Percentiles rank a stretch among this genome's conserved stretches.
Conservation (phyloP, 2,797 vertebrate genomes). For the Phoeniculus purpureus region DNA sequence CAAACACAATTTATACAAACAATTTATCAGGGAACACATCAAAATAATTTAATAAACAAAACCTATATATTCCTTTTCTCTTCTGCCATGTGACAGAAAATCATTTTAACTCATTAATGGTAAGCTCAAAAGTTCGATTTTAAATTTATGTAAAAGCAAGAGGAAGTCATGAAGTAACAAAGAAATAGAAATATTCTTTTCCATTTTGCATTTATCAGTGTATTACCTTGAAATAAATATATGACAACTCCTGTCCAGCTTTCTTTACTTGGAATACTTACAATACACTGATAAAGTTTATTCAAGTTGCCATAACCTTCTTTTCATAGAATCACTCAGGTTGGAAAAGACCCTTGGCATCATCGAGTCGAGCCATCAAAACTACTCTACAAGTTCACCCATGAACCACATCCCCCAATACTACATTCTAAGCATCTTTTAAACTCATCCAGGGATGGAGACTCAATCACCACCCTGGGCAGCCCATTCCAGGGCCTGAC, state of each 20-base stretch:
- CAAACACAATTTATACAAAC: conserved; percentile 42
- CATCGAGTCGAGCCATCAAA: too few relatives aligned
- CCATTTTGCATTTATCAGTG: neutral
- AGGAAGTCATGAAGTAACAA: conserved; percentile 2
- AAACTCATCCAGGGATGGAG: too few relatives aligned
- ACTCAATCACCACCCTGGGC: too few relatives aligned
- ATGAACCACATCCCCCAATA: too few relatives aligned
- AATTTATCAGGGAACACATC: conserved; percentile 41
- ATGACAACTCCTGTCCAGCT: neutral
- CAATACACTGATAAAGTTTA: neutral
- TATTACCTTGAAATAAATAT: neutral
- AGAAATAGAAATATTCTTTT: neutral
- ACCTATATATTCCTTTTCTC: conserved; percentile 9
- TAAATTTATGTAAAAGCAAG: conserved; percentile 21
- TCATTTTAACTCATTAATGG: conserved; percentile 45
- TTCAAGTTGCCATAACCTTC: neutral
- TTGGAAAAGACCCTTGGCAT: too few relatives aligned
- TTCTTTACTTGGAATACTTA: neutral
- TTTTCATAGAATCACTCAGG: too few relatives aligned
- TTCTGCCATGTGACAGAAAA: conserved; percentile 50
- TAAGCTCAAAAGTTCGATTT: conserved; percentile 37
- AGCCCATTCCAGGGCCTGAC: too few relatives aligned
- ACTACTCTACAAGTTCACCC: too few relatives aligned
- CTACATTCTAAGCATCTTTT: too few relatives aligned
- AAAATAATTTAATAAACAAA: conserved; percentile 66